phyloP scores from a whole-genome alignment of 2,888 invertebrate genomes.

The Acrobasis repandana region DNA sequence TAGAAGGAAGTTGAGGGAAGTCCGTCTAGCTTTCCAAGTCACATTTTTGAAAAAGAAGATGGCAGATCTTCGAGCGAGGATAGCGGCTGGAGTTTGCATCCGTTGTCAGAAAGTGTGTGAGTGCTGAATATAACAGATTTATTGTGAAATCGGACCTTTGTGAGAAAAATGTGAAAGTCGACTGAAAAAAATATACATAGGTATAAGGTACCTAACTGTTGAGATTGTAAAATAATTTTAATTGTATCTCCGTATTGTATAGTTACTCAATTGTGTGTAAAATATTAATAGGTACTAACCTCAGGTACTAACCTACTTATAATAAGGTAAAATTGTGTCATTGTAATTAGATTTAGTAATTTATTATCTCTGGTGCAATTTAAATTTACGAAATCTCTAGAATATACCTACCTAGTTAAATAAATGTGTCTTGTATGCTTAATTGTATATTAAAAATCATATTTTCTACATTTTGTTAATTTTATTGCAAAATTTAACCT shows the following conservation, averaged over 20 bases:
- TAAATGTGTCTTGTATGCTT: background rate
- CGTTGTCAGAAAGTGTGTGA: constrained; percentile 35
- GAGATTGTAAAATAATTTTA: too few species aligned
- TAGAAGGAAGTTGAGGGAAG: constrained; percentile 93
- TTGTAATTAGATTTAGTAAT: constrained; percentile 25
- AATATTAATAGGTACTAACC: background rate
- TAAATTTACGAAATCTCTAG: constrained; percentile 8
- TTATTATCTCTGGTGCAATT: constrained; percentile 25
- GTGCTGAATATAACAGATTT: background rate
- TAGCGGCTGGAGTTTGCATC: constrained; percentile 44
- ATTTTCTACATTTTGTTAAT: background rate
- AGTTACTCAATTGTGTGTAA: too few species aligned
- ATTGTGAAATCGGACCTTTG: background rate
- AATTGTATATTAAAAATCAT: background rate
- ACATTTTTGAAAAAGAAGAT: constrained; percentile 84
- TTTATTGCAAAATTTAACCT: too few species aligned
- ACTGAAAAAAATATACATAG: background rate
- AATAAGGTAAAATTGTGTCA: background rate
- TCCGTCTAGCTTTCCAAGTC: constrained; percentile 94
- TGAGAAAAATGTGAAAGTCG: background rate
- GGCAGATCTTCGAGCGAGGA: constrained; percentile 46
- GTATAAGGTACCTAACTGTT: too few species aligned
- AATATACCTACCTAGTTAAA: background rate
- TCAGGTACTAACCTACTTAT: background rate
- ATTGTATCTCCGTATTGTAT: too few species aligned